Evolutionary conservation across 2,888 invertebrate species (phyloP).

Genomic region (Phoenoteleia sp.): DNA sequence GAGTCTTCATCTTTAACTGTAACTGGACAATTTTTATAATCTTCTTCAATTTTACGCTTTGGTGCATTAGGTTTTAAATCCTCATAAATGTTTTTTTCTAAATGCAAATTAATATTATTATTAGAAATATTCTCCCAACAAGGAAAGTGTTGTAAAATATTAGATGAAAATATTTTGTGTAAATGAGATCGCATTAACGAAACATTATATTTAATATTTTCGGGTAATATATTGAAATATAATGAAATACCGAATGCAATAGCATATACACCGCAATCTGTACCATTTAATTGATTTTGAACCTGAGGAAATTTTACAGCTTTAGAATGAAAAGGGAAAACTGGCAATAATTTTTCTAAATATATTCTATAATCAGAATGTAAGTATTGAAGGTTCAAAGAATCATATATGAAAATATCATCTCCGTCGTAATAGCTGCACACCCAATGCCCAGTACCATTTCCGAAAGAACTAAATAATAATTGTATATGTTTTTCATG

Average conservation of each 20-base stretch:
- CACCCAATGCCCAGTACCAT: constrained; percentile 22
- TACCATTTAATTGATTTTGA: constrained; percentile 34
- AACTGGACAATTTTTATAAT: too few species aligned
- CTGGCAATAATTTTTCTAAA: constrained; percentile 12
- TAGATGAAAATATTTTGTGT: constrained; percentile 18
- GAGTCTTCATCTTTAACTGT: too few species aligned
- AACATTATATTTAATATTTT: neutral
- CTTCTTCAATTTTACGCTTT: too few species aligned
- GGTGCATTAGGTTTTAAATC: too few species aligned
- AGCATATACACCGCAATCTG: constrained; percentile 40
- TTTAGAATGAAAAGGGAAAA: neutral
- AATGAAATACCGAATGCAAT: constrained; percentile 29
- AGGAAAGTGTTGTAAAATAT: constrained; percentile 20
- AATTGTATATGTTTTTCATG: constrained; percentile 21
- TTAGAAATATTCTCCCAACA: neutral
- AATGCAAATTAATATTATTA: too few species aligned
- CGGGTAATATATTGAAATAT: neutral
- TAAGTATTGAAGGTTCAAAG: neutral
- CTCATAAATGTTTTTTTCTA: too few species aligned
- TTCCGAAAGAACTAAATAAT: neutral
- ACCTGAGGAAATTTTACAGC: constrained; percentile 20
- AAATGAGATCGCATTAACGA: constrained; percentile 23
- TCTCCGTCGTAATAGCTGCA: constrained; percentile 22
- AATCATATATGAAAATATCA: constrained; percentile 9
- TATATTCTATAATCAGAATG: neutral